Percentiles rank a stretch among this genome's conserved stretches.
phyloP scores from a whole-genome alignment of 2,113 vertebrate species.

The Chloropsis cyanopogon region DNA sequence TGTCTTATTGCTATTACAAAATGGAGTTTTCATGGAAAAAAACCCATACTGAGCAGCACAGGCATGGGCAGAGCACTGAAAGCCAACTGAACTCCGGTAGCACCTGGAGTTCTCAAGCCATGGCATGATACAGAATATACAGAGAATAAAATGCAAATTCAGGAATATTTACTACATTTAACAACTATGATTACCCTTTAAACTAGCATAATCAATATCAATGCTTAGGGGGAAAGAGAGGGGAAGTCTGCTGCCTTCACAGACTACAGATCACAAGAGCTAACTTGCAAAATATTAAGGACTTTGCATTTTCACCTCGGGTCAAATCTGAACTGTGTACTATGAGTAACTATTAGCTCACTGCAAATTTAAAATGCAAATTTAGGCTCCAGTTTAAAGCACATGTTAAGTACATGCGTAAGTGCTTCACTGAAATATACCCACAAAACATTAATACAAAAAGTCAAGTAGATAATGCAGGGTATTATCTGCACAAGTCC shows the following conservation, averaged over 20 bases:
- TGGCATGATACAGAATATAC: constrained; percentile 42
- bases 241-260: constrained; percentile 42
- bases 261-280: constrained; percentile 49
- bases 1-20: constrained; percentile 66
- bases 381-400: constrained; percentile 53
- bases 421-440: constrained; percentile 37
- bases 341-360: constrained; percentile 30
- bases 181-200: constrained; percentile 36
- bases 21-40: constrained; percentile 30
- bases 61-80: constrained; percentile 41
- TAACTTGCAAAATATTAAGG: constrained; percentile 21
- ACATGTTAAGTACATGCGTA: constrained; percentile 45
- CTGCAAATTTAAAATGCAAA: constrained; percentile 40
- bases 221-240: constrained; percentile 6
- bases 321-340: constrained; percentile 27
- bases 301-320: constrained; percentile 28
- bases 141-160: constrained; percentile 55
- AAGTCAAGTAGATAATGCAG: constrained; percentile 27
- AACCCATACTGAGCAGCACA: constrained; percentile 32
- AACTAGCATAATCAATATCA: constrained; percentile 50
- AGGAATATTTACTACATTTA: constrained; percentile 58
- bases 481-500: constrained; percentile 28
- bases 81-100: not conserved
- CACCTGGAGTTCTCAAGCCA: constrained; percentile 34
- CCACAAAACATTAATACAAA: constrained; percentile 31